phyloP scores from a whole-genome alignment of 1,140 invertebrate species.

The Drosophila ficusphila region DNA sequence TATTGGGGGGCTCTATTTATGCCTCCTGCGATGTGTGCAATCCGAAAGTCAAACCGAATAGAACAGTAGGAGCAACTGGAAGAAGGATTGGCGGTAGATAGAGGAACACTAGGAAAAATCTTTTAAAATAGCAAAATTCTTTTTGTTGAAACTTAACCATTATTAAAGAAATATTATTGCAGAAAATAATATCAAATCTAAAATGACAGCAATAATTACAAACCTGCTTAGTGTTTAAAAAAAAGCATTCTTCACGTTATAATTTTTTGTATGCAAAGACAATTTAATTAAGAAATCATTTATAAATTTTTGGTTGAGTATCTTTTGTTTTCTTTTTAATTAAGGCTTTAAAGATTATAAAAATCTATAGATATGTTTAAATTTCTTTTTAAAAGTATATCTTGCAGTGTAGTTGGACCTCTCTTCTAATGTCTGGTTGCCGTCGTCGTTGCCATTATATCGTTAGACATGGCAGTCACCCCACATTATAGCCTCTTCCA shows the following conservation, averaged over 20 bases:
- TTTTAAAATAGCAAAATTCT: neutral
- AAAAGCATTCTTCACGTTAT: too few species aligned
- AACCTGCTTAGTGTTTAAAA: too few species aligned
- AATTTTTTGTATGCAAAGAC: too few species aligned
- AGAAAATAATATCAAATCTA: too few species aligned
- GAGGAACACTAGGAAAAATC: constrained; percentile 1
- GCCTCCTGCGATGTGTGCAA: constrained; percentile 53
- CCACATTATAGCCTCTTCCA: constrained; percentile 20
- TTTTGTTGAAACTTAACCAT: neutral
- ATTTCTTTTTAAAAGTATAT: too few species aligned
- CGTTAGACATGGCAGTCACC: constrained; percentile 69
- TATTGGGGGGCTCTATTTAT: constrained; percentile 65
- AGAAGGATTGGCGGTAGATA: constrained; percentile 21
- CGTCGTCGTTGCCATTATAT: constrained; percentile 79
- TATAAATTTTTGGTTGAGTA: too few species aligned
- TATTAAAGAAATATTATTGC: too few species aligned
- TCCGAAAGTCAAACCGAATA: constrained; percentile 42
- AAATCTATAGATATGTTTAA: too few species aligned
- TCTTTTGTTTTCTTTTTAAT: too few species aligned
- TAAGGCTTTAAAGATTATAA: too few species aligned
- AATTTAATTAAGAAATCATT: too few species aligned
- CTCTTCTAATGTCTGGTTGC: constrained; percentile 68
- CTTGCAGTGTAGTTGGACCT: constrained; percentile 5
- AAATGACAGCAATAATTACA: too few species aligned
- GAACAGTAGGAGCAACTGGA: constrained; percentile 19